These are phyloP conservation scores for Cyprinodon diabolis DNA, from an alignment of 2,797 vertebrate genomes.

Conservation along the genomic window DNA sequence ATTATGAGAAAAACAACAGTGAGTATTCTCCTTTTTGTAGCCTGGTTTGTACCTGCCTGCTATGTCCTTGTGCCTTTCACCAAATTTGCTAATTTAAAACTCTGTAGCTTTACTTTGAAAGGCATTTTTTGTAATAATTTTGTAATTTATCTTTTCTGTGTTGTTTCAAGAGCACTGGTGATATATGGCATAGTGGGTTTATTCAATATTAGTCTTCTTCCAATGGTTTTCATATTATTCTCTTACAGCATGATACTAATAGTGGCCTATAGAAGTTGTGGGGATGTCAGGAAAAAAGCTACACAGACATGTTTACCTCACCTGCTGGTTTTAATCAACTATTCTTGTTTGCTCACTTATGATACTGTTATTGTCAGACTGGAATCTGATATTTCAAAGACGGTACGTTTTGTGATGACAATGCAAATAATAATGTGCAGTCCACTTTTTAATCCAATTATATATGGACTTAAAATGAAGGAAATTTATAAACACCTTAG, in stretches of 20 bases:
- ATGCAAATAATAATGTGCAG: background rate
- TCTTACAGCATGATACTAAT: background rate
- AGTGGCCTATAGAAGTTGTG: background rate
- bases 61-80: background rate
- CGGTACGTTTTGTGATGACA: background rate
- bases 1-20: background rate
- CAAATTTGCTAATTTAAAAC: background rate
- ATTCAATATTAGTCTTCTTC: background rate
- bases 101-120: background rate
- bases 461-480: background rate
- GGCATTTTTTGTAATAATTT: background rate
- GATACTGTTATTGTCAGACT: background rate
- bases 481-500: background rate
- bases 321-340: background rate
- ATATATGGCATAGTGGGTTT: background rate
- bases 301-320: background rate
- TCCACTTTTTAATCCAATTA: constrained; percentile 1
- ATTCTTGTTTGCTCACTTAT: background rate
- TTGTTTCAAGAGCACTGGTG: background rate
- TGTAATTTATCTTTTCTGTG: background rate
- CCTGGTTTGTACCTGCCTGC: constrained; percentile 1
- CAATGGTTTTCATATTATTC: background rate
- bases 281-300: background rate
- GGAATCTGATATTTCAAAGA: background rate
- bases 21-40: background rate